Conservation (phyloP, 1,140 invertebrate genomes). For the Drosophila hydei region DNA sequence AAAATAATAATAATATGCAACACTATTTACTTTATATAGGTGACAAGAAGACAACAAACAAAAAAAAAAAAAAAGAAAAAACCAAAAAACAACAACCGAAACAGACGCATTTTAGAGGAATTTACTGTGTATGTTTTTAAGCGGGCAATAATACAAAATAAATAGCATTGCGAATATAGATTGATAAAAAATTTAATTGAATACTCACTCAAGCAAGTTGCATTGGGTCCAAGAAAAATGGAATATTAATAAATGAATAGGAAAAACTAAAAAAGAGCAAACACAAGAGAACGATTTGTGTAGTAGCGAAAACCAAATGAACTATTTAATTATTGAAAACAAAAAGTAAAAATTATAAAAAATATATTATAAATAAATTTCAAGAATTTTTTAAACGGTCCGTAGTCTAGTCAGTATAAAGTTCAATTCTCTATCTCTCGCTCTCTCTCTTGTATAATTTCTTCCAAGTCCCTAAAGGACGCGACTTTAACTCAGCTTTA, state of each 20-base stretch:
- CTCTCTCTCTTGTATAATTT: conserved; percentile 22
- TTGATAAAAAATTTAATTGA: conserved; percentile 38
- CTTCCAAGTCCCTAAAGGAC: conserved; percentile 20
- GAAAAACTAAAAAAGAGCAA: background rate
- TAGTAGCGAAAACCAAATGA: conserved; percentile 31
- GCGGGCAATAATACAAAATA: conserved; percentile 45
- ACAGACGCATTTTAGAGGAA: conserved; percentile 80
- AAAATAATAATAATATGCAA: conserved; percentile 66
- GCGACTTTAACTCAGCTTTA: background rate
- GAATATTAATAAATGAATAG: conserved; percentile 20
- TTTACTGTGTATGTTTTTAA: conserved; percentile 75
- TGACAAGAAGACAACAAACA: conserved; percentile 67
- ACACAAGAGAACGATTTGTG: conserved; percentile 45
- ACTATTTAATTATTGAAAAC: conserved; percentile 25
- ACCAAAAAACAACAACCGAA: conserved; percentile 42
- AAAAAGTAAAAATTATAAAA: conserved; percentile 3
- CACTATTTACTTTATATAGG: conserved; percentile 80
- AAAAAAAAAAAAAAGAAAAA: conserved; percentile 38
- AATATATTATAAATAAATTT: conserved; percentile 40
- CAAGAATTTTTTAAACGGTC: conserved; percentile 71
- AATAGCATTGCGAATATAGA: conserved; percentile 57
- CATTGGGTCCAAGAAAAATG: conserved; percentile 70
- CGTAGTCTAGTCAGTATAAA: conserved; percentile 71
- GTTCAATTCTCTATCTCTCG: conserved; percentile 30
- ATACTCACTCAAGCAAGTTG: conserved; percentile 67